Base-by-base conservation (phyloP, 1,140 invertebrate species). In the Phthorimaea operculella region DNA sequence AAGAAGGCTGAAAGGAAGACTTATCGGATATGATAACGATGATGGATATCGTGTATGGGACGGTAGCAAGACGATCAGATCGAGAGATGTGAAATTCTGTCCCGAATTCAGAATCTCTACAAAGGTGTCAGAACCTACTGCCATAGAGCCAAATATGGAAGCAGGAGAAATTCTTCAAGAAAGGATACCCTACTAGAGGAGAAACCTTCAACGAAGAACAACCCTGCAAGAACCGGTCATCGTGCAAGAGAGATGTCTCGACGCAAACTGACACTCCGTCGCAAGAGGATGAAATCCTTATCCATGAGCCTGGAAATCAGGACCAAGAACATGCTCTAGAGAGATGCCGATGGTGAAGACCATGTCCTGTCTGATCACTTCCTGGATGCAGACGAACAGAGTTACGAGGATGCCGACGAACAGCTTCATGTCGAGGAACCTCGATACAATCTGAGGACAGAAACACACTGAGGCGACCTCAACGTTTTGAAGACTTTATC, bases 1-100 rank as follows among this genome's bases (percentile, higher is more conserved):
- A 60, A 56, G 33, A 70, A 72, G 60, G 55, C 52, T 3, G 42
- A 60, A 44, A 15, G 21, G 33, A 34, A 59, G 39, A 49, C 52
- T 39, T 3, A 18, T 51, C n/a, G 54, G 54, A 6, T 55, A 55
- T 18, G 54, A 55, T 21, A 28, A 39, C 10, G 54, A 55, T 49
- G 54, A 55, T 14, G 47, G 54, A 6, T 45, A 54, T 33, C 1
- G 52, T 16, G 15, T 52, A 11, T 52, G 51, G 51, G 33, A 34
- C 6, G 6, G 6, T 6, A 34, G 11, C 33, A 7, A 6, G 6
- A 7, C 11, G 11, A 11, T 34, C 6, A 34, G 33, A 34, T 34
- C 33, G 6, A 6, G 33, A 34, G 33, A 34, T 34, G 33, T 34
- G 6, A 34, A 6, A 7, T 34, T 34, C 33, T 34, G 33, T 7